Evolutionary conservation across 2,888 invertebrate genomes (phyloP), one percentile per base, ranked within the genome.

Genomic region (Oscheius sp.): DNA sequence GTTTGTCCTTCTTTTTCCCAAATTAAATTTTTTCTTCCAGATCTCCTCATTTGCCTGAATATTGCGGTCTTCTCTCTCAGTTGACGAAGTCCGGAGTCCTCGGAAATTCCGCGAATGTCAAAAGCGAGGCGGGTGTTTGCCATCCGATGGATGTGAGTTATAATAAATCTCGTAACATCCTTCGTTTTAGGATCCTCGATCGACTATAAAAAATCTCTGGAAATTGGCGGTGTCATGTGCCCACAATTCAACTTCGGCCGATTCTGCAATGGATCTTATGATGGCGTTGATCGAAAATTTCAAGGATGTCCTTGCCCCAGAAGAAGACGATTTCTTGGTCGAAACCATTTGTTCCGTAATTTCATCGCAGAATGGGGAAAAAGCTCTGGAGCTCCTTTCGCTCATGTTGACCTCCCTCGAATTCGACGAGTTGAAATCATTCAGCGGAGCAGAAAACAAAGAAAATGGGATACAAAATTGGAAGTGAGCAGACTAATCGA

Each of bases 131-230:
- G n/a, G 16, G 3, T 0, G 1, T 21, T 25, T 18, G 21, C 9
- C 27, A 59, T 43, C 27, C 46, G 1, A 70, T 49, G 58, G 18
- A 43, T 16, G 46, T 70, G 23, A 29, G 23, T 23, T 52, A n/a
- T n/a, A n/a, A n/a, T n/a, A n/a, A n/a, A n/a, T n/a, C n/a, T 64
- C n/a, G 52, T 18, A 27, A n/a, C 7, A n/a, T n/a, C n/a, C n/a
- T n/a, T n/a, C n/a, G 9, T 59, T 59, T 27, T n/a, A 70, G 70
- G 70, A 70, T 59, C 70, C 70, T 16, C n/a, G 45, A 25, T 29
- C 59, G 2, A 43, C 45, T 0, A 43, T 70, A 7, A 58, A 70
- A 23, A 43, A 23, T 3, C 29, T 70, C 12, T 70, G 70, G 70
- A 58, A 70, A 29, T 23, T 49, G 25, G 45, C 70, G 1, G 23